Percentiles rank a stretch among this genome's conserved stretches.
Evolutionary conservation across 1,140 invertebrate species (phyloP).

Genomic region (Trichonephila inaurata): DNA sequence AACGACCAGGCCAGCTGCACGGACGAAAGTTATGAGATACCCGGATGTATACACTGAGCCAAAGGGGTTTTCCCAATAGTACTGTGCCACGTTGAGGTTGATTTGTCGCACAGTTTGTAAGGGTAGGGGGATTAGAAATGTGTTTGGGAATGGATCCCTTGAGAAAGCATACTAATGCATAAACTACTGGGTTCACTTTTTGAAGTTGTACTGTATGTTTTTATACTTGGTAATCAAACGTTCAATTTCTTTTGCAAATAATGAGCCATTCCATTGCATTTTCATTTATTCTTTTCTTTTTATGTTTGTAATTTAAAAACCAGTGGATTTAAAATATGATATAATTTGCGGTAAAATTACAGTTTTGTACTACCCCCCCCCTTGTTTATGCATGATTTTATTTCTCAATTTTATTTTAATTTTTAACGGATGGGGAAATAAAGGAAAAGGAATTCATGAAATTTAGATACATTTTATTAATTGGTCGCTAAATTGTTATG

Average conservation of each 20-base stretch:
- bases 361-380: too few species aligned
- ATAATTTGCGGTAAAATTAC: too few species aligned
- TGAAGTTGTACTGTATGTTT: not conserved
- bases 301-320: not conserved
- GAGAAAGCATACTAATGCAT: not conserved
- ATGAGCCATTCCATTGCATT: not conserved
- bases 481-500: too few species aligned
- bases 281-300: not conserved
- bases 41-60: slow-evolving; percentile 64
- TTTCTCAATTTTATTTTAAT: too few species aligned
- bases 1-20: slow-evolving; percentile 72
- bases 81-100: not conserved
- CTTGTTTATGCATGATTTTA: too few species aligned
- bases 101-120: not conserved
- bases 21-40: slow-evolving; percentile 68
- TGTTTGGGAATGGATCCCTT: not conserved
- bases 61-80: slow-evolving; percentile 43
- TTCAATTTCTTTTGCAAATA: not conserved
- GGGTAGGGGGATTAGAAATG: not conserved
- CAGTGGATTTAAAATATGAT: too few species aligned
- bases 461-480: too few species aligned
- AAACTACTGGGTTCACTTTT: not conserved
- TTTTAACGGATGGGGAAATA: too few species aligned
- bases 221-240: not conserved
- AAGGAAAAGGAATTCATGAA: too few species aligned